Evolutionary conservation across 2,113 vertebrate genomes (phyloP), one percentile per base, ranked within the genome.

Genomic region (Eupsittula cactorum): DNA sequence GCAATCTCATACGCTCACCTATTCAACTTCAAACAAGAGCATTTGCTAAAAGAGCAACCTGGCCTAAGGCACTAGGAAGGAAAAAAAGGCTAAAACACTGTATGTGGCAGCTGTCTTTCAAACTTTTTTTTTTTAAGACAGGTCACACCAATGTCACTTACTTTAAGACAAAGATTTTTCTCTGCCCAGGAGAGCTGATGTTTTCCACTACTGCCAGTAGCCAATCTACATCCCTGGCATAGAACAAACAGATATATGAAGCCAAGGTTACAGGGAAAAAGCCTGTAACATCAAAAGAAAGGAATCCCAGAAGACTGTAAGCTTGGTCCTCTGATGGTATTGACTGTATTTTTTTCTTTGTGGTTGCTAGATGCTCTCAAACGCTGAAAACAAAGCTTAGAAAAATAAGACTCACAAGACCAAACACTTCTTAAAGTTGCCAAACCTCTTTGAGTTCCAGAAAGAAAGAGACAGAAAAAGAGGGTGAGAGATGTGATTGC

Each of bases 341-440:
- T 90, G 78, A 86, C 76, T 92, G 6, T 13, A 13, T 6, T 14
- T 41, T 81, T 74, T 85, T 39, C 37, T 92, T 82, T 95, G 78
- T 94, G 69, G 35, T 39, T 95, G 88, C 19, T 90, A 71, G 75
- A 90, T 57, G 60, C 68, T 93, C 33, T 92, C 75, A 96, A 96
- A 97, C 86, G 39, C 85, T 94, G 37, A 96, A 71, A 94, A 77
- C 79, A 91, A 82, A 95, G 73, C 73, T 82, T 67, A 82, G 89
- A 80, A 87, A 96, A 92, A 79, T 33, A 89, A 91, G 62, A 73
- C 65, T 81, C 81, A 76, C 44, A 73, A 88, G 94, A 89, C 13
- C 88, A 95, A 96, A 92, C 88, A 93, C 57, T 92, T 65, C 47
- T 84, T 59, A 73, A 87, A 95, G 67, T 81, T 77, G 50, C 59